These are phyloP conservation scores for Buceros bicornis DNA, from an alignment of 2,797 vertebrate genomes.

Conservation along the genomic window DNA sequence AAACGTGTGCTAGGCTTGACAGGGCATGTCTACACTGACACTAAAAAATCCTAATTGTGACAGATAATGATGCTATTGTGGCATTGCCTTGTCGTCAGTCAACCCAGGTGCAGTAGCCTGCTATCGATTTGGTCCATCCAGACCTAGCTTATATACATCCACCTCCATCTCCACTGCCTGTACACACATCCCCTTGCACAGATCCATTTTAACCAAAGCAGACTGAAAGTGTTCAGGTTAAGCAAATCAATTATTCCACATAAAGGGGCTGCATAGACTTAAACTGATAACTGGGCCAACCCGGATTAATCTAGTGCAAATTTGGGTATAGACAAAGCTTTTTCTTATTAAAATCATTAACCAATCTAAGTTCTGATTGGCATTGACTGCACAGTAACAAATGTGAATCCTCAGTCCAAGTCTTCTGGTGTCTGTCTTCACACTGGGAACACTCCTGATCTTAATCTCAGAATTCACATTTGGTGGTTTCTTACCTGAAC, in stretches of 20 bases:
- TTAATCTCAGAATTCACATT: neutral
- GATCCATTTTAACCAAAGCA: conserved; percentile 14
- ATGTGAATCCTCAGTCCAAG: neutral
- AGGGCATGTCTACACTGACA: neutral
- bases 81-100: neutral
- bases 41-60: neutral
- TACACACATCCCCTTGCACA: neutral
- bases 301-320: conserved; percentile 20
- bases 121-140: neutral
- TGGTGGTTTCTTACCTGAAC: neutral
- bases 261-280: conserved; percentile 16
- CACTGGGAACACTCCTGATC: neutral
- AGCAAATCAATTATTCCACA: conserved; percentile 17
- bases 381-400: neutral
- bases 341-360: conserved; percentile 3
- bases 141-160: neutral
- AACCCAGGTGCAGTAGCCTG: neutral
- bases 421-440: neutral
- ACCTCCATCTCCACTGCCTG: neutral
- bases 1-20: neutral
- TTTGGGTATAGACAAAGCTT: neutral
- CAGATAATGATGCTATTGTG: neutral
- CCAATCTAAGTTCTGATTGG: neutral
- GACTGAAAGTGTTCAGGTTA: conserved; percentile 1
- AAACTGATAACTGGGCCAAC: conserved; percentile 41